Evolutionary conservation across 1,140 invertebrate genomes (phyloP).

Genomic region (Anadara kagoshimensis): DNA sequence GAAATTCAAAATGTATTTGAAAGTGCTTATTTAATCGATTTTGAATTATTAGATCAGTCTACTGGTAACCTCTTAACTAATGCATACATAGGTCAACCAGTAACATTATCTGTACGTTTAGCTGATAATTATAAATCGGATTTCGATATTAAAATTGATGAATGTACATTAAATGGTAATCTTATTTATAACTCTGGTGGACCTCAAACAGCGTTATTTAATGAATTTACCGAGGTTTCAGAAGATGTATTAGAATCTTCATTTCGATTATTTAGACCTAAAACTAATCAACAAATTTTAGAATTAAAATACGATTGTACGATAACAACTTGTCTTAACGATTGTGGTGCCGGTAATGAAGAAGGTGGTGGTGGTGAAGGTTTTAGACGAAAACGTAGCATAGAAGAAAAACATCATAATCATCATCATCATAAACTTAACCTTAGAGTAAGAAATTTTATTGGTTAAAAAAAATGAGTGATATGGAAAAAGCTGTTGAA

Average conservation of each 20-base stretch:
- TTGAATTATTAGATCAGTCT: neutral
- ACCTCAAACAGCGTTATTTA: neutral
- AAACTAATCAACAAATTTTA: neutral
- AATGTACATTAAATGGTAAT: neutral
- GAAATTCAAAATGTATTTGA: slow-evolving; percentile 10
- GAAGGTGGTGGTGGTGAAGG: neutral
- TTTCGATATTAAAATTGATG: slow-evolving; percentile 10
- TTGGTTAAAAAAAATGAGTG: no score
- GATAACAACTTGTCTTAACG: neutral
- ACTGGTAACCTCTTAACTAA: neutral
- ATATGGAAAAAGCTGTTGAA: no score
- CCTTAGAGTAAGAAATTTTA: no score
- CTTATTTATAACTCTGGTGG: neutral
- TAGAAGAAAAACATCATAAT: neutral
- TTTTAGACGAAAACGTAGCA: neutral
- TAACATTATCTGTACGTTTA: neutral
- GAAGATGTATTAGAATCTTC: slow-evolving; percentile 13
- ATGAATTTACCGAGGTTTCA: neutral
- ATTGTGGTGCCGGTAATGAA: neutral
- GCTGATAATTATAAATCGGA: neutral
- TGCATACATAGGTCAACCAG: neutral
- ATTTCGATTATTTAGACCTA: neutral
- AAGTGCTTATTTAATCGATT: neutral
- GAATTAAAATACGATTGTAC: slow-evolving; percentile 7
- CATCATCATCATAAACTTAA: no score